Evolutionary conservation across 37 sponge, comb jelly and placozoan species (phyloP).

Genomic region (Geodia barretti): DNA sequence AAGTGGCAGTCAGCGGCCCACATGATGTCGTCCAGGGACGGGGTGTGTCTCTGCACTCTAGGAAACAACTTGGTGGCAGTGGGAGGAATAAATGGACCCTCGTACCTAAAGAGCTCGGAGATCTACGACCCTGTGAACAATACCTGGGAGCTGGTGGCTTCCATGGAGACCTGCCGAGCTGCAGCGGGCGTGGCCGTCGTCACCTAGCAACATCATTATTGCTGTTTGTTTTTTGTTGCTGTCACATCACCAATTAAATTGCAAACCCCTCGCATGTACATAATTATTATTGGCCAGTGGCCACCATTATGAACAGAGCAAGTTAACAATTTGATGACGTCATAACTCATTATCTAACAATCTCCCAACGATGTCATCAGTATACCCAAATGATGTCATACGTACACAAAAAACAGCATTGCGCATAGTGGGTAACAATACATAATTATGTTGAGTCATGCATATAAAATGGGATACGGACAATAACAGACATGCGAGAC

Average conservation of each 20-base stretch:
- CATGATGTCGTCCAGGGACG: slow-evolving; percentile 88
- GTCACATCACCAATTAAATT: too few relatives aligned
- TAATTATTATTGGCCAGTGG: too few relatives aligned
- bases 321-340: too few relatives aligned
- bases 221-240: not conserved
- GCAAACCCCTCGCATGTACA: too few relatives aligned
- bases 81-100: slow-evolving; percentile 95
- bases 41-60: slow-evolving; percentile 80
- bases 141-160: slow-evolving; percentile 75
- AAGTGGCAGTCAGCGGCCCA: slow-evolving; percentile 79
- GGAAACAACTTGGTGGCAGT: slow-evolving; percentile 80
- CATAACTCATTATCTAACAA: too few relatives aligned
- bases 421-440: too few relatives aligned
- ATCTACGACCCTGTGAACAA: slow-evolving; percentile 81
- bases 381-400: not conserved
- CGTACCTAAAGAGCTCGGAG: slow-evolving; percentile 87
- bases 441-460: too few relatives aligned
- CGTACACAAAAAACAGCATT: too few relatives aligned
- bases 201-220: not conserved
- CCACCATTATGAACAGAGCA: too few relatives aligned
- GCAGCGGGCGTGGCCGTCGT: slow-evolving; percentile 86
- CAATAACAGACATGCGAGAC: too few relatives aligned
- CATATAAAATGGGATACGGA: too few relatives aligned
- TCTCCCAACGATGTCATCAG: too few relatives aligned
- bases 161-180: slow-evolving; percentile 93